Evolutionary conservation across 1,140 invertebrate species (phyloP), one percentile per base, ranked within the genome.

Genomic region (Drosophila watanabei): DNA sequence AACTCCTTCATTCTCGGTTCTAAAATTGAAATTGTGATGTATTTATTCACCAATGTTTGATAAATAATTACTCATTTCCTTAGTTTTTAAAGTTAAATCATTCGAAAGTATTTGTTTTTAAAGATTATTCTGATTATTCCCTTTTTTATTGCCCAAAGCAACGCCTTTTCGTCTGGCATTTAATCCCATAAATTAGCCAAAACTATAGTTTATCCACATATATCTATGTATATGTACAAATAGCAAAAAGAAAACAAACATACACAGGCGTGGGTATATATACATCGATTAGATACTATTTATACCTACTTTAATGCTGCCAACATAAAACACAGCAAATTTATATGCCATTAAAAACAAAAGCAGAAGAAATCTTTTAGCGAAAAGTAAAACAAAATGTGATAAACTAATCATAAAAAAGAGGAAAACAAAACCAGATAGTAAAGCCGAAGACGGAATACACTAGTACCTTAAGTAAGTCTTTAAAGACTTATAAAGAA

Each of bases 281-380:
- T 52, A 37, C 52, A 37, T 5, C 33, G 5, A 56, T 56, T 56
- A 37, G 33, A 72, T 52, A 43, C 39, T 78, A 83, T 77, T 73
- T 88, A 51, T 68, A 73, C n/a, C 54, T 70, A 76, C 45, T 46
- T 52, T 65, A 76, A 81, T 46, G 61, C 41, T 49, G 62, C 60
- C 45, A 84, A 65, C 52, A 63, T 77, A 78, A 77, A 65, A 61
- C 66, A 45, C 45, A 59, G 41, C 35, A 64, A 88, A 88, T 83
- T 83, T 88, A 88, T 82, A 61, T 43, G 57, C 48, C 59, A 87
- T 72, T 79, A 69, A 60, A 65, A 48, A 24, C 61, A 49, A 59
- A 46, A 62, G 28, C 41, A 28, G 48, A 54, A 48, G 49, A 75
- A 37, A 82, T 39, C 65, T 57, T 56, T 43, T 20, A 33, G 49